These are phyloP conservation scores for Dendroctonus ponderosae DNA, from an alignment of 1,140 invertebrate species.

Conservation along the genomic window DNA sequence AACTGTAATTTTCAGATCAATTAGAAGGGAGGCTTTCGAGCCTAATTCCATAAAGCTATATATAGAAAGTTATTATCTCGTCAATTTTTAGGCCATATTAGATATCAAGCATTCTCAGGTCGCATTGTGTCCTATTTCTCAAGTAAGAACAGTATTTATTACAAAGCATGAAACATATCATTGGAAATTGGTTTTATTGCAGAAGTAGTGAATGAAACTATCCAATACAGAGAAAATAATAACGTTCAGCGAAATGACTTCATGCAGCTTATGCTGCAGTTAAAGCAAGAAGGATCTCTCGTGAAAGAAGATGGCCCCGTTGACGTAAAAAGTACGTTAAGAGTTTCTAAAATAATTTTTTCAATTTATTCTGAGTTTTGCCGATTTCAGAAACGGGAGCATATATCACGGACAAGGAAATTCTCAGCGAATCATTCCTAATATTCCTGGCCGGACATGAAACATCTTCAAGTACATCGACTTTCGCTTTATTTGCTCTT, in stretches of 20 bases:
- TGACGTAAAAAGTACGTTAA: too few relatives aligned
- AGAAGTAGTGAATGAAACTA: constrained; percentile 49
- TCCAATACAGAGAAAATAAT: constrained; percentile 52
- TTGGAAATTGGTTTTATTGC: constrained; percentile 49
- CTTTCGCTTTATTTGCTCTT: constrained; percentile 56
- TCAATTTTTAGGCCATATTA: background rate
- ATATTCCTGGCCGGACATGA: constrained; percentile 63
- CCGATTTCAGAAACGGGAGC: constrained; percentile 2
- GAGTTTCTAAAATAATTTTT: too few relatives aligned
- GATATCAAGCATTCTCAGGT: background rate
- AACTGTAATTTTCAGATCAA: constrained; percentile 8
- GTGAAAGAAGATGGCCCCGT: too few relatives aligned
- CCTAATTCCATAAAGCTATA: background rate
- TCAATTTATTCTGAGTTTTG: too few relatives aligned
- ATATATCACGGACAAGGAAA: constrained; percentile 27
- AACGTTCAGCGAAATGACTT: constrained; percentile 55
- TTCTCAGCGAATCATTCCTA: constrained; percentile 55
- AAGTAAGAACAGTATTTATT: background rate
- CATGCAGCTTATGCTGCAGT: constrained; percentile 52
- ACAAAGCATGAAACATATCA: background rate
- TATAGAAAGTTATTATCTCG: background rate
- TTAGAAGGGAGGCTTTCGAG: constrained; percentile 1
- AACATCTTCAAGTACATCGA: constrained; percentile 59
- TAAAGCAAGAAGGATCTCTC: constrained; percentile 25
- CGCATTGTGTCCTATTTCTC: constrained; percentile 36